A percentile compares a stretch with the other conserved stretches of the same genome.
Conservation (phyloP, 2,888 invertebrate genomes). For the Hirudinaria manillensis region DNA sequence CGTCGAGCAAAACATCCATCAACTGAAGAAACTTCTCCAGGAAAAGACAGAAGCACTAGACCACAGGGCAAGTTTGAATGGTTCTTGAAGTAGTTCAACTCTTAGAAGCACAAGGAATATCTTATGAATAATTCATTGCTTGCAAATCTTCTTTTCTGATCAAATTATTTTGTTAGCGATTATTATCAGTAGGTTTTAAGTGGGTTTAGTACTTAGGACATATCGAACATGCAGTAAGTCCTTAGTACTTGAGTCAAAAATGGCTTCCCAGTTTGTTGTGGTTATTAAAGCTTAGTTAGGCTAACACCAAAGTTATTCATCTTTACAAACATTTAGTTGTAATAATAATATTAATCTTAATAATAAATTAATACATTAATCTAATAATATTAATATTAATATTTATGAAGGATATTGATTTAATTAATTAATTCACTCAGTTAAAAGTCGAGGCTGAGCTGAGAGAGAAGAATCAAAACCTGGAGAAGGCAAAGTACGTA, state of each 20-base stretch:
- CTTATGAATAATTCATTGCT: not conserved
- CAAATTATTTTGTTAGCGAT: too few relatives aligned
- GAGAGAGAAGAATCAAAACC: conserved; percentile 20
- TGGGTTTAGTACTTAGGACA: too few relatives aligned
- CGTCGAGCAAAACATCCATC: conserved; percentile 20
- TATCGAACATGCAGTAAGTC: too few relatives aligned
- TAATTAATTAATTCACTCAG: not conserved
- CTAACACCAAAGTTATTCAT: too few relatives aligned
- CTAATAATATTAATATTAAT: not conserved
- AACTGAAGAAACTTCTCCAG: conserved; percentile 26
- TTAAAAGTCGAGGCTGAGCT: conserved; percentile 24
- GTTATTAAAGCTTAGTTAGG: too few relatives aligned
- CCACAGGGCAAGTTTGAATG: conserved; percentile 12
- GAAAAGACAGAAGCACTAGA: conserved; percentile 29
- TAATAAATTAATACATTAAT: not conserved
- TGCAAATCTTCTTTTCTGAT: too few relatives aligned
- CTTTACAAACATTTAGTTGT: too few relatives aligned
- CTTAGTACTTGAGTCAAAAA: too few relatives aligned
- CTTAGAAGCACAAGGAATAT: not conserved
- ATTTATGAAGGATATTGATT: not conserved
- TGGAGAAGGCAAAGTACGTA: conserved; percentile 27
- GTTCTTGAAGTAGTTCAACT: not conserved
- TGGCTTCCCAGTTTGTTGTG: too few relatives aligned
- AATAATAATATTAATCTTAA: too few relatives aligned
- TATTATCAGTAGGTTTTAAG: too few relatives aligned